Evolutionary conservation across 2,888 invertebrate genomes (phyloP).

Genomic region (Drosophila subsilvestris): DNA sequence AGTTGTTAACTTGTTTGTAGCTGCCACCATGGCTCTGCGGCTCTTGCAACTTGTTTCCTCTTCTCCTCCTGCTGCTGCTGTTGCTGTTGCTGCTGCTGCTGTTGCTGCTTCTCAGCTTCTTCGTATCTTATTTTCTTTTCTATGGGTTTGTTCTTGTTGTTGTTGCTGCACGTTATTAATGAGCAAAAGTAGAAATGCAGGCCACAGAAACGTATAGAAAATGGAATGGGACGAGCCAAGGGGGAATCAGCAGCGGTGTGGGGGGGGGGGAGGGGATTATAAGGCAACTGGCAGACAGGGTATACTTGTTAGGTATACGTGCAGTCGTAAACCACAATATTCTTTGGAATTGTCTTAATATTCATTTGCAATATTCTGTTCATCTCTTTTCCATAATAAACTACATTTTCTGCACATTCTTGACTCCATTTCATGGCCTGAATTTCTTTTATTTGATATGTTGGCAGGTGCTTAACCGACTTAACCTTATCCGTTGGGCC

Average conservation of each 20-base stretch:
- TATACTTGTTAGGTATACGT: background rate
- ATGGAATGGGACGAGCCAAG: background rate
- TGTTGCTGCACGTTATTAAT: conserved; percentile 68
- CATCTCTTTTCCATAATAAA: background rate
- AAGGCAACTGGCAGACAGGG: background rate
- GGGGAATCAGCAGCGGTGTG: background rate
- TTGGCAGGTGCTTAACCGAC: conserved; percentile 48
- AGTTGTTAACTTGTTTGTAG: conserved; percentile 31
- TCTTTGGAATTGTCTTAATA: background rate
- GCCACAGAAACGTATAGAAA: conserved; percentile 48
- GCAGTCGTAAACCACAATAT: too few species aligned
- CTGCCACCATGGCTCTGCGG: conserved; percentile 14
- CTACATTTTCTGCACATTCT: too few species aligned
- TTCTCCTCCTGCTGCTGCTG: conserved; percentile 21
- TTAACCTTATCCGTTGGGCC: conserved; percentile 19
- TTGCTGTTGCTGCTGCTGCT: conserved; percentile 35
- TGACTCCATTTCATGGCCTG: background rate
- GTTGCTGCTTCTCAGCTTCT: conserved; percentile 26
- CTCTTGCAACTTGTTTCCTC: conserved; percentile 22
- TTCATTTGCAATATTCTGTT: too few species aligned
- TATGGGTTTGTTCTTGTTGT: background rate
- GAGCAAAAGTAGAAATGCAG: conserved; percentile 71
- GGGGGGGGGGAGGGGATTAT: background rate
- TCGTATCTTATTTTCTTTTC: conserved; percentile 45
- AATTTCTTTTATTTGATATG: too few species aligned